These are phyloP conservation scores for Sarcophaga variegata DNA, from an alignment of 2,888 invertebrate species.

Conservation along the genomic window DNA sequence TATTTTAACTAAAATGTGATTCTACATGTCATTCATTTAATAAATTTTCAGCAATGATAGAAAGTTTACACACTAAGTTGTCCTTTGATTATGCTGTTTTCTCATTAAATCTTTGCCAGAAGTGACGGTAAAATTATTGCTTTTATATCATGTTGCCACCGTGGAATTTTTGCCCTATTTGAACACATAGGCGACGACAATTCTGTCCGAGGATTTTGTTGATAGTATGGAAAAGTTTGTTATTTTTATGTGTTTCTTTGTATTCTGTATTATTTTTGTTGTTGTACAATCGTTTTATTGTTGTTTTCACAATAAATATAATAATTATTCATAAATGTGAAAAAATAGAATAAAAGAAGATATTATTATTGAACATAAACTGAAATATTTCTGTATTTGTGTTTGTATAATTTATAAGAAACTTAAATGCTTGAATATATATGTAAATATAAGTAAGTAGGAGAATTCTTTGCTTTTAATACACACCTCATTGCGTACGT, in stretches of 20 bases:
- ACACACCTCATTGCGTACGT: conserved; percentile 94
- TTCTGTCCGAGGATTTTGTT: not conserved
- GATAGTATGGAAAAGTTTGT: not conserved
- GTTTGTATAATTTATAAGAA: not conserved
- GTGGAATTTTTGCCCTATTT: too few species aligned
- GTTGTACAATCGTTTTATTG: not conserved
- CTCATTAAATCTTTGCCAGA: too few species aligned
- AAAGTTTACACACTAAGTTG: too few species aligned
- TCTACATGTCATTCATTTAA: too few species aligned
- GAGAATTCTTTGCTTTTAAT: conserved; percentile 16
- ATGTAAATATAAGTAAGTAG: not conserved
- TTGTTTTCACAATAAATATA: not conserved
- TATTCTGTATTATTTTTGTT: not conserved
- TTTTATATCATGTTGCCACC: too few species aligned
- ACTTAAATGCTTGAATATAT: not conserved
- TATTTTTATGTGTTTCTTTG: not conserved
- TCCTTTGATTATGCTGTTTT: too few species aligned
- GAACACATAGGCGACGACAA: too few species aligned
- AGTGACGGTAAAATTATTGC: too few species aligned
- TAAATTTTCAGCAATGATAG: too few species aligned
- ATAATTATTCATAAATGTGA: not conserved
- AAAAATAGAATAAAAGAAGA: not conserved
- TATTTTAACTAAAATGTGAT: too few species aligned
- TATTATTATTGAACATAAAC: not conserved
- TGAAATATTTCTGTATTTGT: not conserved